Percentiles rank a stretch among this genome's conserved stretches.
phyloP scores from a whole-genome alignment of 2,797 vertebrate genomes.

The Pseudochromis fuscus region DNA sequence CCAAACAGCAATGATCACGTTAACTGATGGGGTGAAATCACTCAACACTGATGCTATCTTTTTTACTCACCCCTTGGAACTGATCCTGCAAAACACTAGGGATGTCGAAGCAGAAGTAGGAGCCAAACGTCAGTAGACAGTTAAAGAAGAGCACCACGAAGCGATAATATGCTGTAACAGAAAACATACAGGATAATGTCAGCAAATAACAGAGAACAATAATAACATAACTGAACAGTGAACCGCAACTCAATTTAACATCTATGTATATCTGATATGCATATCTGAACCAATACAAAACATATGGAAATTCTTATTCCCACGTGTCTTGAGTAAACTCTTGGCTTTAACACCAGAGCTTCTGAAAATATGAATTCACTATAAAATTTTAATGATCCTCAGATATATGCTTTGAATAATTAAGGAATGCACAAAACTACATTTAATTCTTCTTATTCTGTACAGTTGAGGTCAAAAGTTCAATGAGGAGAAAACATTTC shows the following conservation, averaged over 20 bases:
- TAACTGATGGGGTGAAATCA: neutral
- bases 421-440: too few species aligned
- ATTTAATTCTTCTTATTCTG: too few species aligned
- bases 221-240: neutral
- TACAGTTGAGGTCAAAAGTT: too few species aligned
- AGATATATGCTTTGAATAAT: too few species aligned
- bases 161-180: constrained; percentile 81
- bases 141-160: constrained; percentile 90
- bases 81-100: constrained; percentile 89
- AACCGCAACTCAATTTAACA: neutral
- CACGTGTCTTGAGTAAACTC: neutral
- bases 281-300: neutral
- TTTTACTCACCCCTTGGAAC: constrained; percentile 86
- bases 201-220: neutral
- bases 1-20: neutral
- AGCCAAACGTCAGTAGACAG: constrained; percentile 88
- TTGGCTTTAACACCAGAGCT: neutral
- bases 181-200: neutral
- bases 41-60: neutral
- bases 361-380: neutral
- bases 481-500: neutral
- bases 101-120: constrained; percentile 90
- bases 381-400: neutral
- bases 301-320: neutral
- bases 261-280: neutral